Base-by-base conservation (phyloP, 2,113 vertebrate genomes). In the Mesembrinibis cayennensis region DNA sequence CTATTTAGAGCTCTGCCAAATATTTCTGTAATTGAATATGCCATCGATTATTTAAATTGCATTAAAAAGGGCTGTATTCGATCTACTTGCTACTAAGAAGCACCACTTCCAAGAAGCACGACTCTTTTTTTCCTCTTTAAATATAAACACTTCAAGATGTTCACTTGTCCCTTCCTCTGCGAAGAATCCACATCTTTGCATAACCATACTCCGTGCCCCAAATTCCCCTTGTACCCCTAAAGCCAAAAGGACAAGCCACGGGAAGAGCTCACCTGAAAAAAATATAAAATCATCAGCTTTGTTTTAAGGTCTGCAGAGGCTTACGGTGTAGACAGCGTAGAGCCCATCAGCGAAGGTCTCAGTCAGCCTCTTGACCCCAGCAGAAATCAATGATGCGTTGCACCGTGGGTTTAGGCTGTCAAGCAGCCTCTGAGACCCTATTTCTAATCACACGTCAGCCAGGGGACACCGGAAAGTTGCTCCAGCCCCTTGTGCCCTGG, bases 1-100 rank as follows among this genome's bases (percentile, higher is more conserved):
- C 93, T 87, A 92, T 92, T 95, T 91, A 94, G 78, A 90, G 53
- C 79, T 88, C 86, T 91, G 88, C 85, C 93, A 96, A 92, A 81
- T 96, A 90, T 44, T 92, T 94, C 72, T 61, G 69, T 63, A 96
- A 96, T 72, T 90, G 47, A 89, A 89, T 74, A 92, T 62, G 66
- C 69, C 92, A 97, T 84, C 0, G 65, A 95, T 95, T 87, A 94
- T 84, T 95, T 71, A 71, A 95, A 92, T 23, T 67, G 66, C 81
- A 92, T 89, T 93, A 40, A 74, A 77, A 87, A 74, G 47, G 47
- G 16, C 56, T 90, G 50, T 52, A 80, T 82, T 79, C 4, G 22
- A 91, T 82, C 80, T 70, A 77, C 58, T 83, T 55, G 85, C 79
- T 96, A 38, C 82, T 77, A 71, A 78, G 62, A 45, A 91, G 55